Conservation (phyloP, 2,797 vertebrate species). For the Channallabes apus region DNA sequence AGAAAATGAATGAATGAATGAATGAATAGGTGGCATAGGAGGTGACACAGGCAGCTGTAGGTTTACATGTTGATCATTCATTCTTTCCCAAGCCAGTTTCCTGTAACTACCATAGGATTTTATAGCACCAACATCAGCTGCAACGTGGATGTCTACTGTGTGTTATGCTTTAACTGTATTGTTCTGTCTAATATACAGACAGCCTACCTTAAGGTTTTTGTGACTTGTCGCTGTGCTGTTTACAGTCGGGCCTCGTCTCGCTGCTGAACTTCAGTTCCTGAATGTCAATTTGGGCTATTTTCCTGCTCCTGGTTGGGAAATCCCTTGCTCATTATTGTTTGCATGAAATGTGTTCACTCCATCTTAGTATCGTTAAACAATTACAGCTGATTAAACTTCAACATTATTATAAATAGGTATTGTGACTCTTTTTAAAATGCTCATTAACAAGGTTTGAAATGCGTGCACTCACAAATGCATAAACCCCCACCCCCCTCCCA, state of each 20-base stretch:
- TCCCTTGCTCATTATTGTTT: constrained; percentile 97
- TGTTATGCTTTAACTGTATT: background rate
- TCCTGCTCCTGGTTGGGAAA: constrained; percentile 97
- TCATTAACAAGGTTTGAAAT: background rate
- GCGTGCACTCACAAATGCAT: background rate
- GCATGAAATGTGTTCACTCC: constrained; percentile 88
- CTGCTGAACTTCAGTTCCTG: constrained; percentile 89
- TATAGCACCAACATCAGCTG: constrained; percentile 91
- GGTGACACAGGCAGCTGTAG: no score
- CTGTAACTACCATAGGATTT: constrained; percentile 89
- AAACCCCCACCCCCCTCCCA: no score
- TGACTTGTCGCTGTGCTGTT: background rate
- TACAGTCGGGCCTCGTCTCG: constrained; percentile 93
- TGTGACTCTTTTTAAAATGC: background rate
- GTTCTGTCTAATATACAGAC: background rate
- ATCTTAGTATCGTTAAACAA: background rate
- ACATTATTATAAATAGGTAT: background rate
- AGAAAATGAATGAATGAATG: no score
- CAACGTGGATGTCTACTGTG: constrained; percentile 93
- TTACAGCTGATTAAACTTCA: background rate
- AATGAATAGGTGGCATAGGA: no score
- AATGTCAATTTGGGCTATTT: constrained; percentile 96
- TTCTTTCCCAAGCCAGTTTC: constrained; percentile 92
- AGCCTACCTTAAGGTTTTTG: no score
- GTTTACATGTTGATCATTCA: constrained; percentile 92